A percentile compares a stretch with the other conserved stretches of the same genome.
These are phyloP conservation scores for Pseudoatta argentina DNA, from an alignment of 1,140 invertebrate species.

Conservation along the genomic window DNA sequence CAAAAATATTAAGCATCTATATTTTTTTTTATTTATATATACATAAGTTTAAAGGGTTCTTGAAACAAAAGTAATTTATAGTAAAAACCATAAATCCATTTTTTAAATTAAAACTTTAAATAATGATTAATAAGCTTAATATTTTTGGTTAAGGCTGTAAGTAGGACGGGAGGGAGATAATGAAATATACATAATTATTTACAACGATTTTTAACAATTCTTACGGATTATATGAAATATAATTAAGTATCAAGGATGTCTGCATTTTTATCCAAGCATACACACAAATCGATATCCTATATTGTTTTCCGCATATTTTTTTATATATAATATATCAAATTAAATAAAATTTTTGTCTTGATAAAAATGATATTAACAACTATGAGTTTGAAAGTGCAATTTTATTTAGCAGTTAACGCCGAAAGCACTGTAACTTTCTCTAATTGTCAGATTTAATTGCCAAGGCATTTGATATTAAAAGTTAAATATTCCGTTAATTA, in stretches of 20 bases:
- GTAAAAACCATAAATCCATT: no score
- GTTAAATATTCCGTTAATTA: constrained; percentile 42
- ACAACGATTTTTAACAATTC: constrained; percentile 55
- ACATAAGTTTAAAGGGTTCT: no score
- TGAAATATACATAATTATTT: constrained; percentile 63
- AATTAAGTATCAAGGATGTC: background rate
- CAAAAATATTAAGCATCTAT: no score
- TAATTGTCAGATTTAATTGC: constrained; percentile 15
- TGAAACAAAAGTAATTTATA: no score
- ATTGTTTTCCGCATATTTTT: background rate
- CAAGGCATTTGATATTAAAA: constrained; percentile 30
- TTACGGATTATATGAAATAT: background rate
- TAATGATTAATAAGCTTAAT: no score
- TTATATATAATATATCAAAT: background rate
- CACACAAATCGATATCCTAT: background rate
- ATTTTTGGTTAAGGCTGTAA: no score
- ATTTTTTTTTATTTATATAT: no score
- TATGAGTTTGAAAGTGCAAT: background rate
- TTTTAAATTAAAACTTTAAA: no score
- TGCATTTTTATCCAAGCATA: background rate
- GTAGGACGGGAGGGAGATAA: constrained; percentile 67
- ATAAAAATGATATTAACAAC: background rate
- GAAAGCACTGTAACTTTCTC: background rate
- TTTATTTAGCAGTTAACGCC: constrained; percentile 13
- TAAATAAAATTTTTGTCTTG: background rate